Percentiles rank a stretch among this genome's conserved stretches.
Evolutionary conservation across 2,797 vertebrate genomes (phyloP).

Genomic region (Hybognathus amarus): DNA sequence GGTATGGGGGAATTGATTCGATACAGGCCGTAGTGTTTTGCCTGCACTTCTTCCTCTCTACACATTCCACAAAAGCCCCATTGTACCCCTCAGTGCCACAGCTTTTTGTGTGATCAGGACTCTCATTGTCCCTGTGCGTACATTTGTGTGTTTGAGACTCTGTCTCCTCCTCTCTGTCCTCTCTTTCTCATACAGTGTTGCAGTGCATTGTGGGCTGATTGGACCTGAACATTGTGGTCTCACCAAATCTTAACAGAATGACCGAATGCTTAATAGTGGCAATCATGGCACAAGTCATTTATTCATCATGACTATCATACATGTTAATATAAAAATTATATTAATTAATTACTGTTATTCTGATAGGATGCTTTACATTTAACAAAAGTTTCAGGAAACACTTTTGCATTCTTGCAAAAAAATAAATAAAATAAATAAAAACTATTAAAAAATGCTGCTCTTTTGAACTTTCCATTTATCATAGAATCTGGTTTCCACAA

Average conservation of each 20-base stretch:
- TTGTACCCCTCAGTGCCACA: slow-evolving; percentile 73
- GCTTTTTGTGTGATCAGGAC: slow-evolving; percentile 74
- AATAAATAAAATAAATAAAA: too few species aligned
- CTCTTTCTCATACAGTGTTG: neutral
- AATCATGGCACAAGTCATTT: neutral
- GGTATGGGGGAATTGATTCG: slow-evolving; percentile 71
- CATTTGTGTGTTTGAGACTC: slow-evolving; percentile 25
- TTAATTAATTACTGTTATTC: neutral
- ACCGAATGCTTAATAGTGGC: neutral
- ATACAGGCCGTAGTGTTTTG: slow-evolving; percentile 74
- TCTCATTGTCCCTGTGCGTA: slow-evolving; percentile 60
- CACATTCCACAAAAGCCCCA: slow-evolving; percentile 74
- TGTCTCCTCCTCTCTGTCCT: slow-evolving; percentile 16
- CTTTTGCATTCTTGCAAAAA: neutral
- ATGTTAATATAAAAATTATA: neutral
- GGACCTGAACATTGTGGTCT: neutral
- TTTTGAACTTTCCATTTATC: neutral
- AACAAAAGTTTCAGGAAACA: neutral
- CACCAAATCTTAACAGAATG: slow-evolving; percentile 8
- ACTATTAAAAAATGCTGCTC: too few species aligned
- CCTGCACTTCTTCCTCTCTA: slow-evolving; percentile 70
- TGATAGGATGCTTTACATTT: neutral
- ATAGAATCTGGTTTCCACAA: neutral
- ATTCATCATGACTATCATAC: neutral
- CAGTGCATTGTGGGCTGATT: slow-evolving; percentile 5